Evolutionary conservation across 2,113 vertebrate genomes (phyloP).

Genomic region (Sylvia atricapilla): DNA sequence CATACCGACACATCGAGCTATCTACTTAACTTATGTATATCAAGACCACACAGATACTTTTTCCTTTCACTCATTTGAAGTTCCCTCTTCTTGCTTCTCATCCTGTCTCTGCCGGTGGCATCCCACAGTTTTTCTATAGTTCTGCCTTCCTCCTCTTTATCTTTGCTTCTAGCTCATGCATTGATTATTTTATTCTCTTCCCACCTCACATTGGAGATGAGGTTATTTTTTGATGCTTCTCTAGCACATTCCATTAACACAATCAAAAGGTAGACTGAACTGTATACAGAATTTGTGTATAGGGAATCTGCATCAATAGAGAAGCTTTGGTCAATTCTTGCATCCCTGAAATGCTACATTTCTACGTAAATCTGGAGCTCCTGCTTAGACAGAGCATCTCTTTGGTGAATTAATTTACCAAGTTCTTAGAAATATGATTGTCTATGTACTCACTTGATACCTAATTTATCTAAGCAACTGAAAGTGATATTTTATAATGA

Average conservation of each 20-base stretch:
- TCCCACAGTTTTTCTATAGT: not conserved
- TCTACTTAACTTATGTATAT: not conserved
- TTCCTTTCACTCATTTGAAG: not conserved
- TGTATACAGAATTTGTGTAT: not conserved
- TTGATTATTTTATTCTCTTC: not conserved
- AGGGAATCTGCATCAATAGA: accelerated
- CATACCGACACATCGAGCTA: not conserved
- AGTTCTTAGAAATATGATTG: not conserved
- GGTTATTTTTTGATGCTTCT: not conserved
- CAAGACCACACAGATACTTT: not conserved
- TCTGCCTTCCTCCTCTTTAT: not conserved
- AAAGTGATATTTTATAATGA: not conserved
- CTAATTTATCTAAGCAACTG: not conserved
- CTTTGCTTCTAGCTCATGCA: not conserved
- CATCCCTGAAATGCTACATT: not conserved
- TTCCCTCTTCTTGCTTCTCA: not conserved
- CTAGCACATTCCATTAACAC: not conserved
- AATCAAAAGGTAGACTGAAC: not conserved
- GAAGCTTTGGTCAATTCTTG: not conserved
- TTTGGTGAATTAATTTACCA: not conserved
- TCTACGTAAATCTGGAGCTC: not conserved
- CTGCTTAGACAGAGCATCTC: not conserved
- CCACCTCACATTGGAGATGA: not conserved
- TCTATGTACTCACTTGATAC: not conserved
- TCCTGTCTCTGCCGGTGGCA: not conserved